These are phyloP conservation scores for Pelodiscus sinensis DNA, from an alignment of 2,113 vertebrate species.

Conservation along the genomic window DNA sequence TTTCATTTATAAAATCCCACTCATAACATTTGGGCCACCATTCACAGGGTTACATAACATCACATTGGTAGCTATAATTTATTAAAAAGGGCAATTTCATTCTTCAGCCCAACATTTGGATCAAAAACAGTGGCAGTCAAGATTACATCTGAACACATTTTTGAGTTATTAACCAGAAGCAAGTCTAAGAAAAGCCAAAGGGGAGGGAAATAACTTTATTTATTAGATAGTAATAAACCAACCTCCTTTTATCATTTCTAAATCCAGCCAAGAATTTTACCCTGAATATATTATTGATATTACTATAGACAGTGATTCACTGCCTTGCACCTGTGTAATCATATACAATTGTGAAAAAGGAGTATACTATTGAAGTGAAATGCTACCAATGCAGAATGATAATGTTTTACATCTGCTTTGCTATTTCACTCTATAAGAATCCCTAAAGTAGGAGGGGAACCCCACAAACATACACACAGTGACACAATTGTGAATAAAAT, in stretches of 20 bases:
- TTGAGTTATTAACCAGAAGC: not conserved
- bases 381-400: not conserved
- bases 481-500: not conserved
- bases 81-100: too few relatives aligned
- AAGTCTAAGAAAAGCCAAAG: not conserved
- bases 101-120: too few relatives aligned
- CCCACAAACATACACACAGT: not conserved
- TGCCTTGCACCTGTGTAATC: not conserved
- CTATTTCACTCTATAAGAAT: not conserved
- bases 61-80: too few relatives aligned
- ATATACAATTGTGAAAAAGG: not conserved
- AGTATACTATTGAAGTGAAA: not conserved
- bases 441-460: not conserved
- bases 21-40: too few relatives aligned
- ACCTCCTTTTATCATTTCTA: not conserved
- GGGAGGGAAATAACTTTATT: not conserved
- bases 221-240: not conserved
- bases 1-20: too few relatives aligned
- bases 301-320: not conserved
- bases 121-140: not conserved
- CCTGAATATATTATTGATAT: accelerated
- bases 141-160: not conserved
- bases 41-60: too few relatives aligned
- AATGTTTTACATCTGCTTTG: not conserved
- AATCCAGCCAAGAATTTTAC: not conserved